Percentiles rank a stretch among this genome's conserved stretches.
These are phyloP conservation scores for Chrysopilus asiliformis DNA, from an alignment of 2,888 invertebrate genomes.

Conservation along the genomic window DNA sequence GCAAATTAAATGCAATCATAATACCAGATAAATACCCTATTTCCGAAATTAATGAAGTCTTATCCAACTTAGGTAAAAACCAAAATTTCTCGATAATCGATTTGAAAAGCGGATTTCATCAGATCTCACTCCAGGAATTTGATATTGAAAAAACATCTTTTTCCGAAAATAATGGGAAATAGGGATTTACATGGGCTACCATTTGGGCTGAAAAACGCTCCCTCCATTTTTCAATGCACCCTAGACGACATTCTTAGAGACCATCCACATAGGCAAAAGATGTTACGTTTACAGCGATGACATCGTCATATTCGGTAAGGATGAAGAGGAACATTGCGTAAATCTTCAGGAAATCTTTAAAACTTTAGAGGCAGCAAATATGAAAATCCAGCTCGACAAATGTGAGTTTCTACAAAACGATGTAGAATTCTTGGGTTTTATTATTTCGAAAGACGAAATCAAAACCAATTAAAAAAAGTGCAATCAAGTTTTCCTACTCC, in stretches of 20 bases:
- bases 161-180: too few species aligned
- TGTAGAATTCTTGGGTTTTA: background rate
- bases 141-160: too few species aligned
- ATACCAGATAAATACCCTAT: too few species aligned
- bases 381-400: slow-evolving; percentile 2
- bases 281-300: slow-evolving; percentile 3
- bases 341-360: background rate
- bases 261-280: background rate
- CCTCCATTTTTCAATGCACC: slow-evolving; percentile 1
- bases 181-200: too few species aligned
- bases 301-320: background rate
- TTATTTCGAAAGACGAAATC: background rate
- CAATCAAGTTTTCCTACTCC: background rate
- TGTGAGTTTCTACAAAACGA: too few species aligned
- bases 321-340: background rate
- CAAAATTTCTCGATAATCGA: too few species aligned
- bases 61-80: too few species aligned
- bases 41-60: too few species aligned
- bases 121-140: too few species aligned
- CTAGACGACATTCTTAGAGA: slow-evolving; percentile 2
- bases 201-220: slow-evolving; percentile 3
- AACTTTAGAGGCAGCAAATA: background rate
- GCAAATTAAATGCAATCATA: too few species aligned
- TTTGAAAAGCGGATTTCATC: too few species aligned
- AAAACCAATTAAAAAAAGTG: background rate